Conservation (phyloP, 2,888 invertebrate genomes). For the Cryptosula pallasiana region DNA sequence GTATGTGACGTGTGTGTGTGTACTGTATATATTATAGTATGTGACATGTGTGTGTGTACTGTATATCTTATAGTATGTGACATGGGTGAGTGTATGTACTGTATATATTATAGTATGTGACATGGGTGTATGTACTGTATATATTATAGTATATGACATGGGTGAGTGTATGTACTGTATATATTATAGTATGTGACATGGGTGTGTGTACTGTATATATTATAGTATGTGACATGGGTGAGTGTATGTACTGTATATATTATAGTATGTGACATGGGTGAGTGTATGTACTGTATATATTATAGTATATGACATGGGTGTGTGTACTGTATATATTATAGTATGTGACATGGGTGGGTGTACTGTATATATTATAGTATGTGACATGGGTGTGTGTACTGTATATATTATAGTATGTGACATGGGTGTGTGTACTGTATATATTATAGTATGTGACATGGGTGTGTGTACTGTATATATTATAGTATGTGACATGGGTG, state of each 20-base stretch:
- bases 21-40: conserved; percentile 31
- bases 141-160: conserved; percentile 61
- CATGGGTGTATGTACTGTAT: conserved; percentile 61
- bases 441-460: conserved; percentile 61
- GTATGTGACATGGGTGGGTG: conserved; percentile 63
- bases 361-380: conserved; percentile 31
- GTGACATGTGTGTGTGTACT: conserved; percentile 64
- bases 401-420: conserved; percentile 51
- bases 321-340: conserved; percentile 27
- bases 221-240: conserved; percentile 63
- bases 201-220: conserved; percentile 43
- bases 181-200: conserved; percentile 67
- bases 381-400: conserved; percentile 64
- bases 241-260: conserved; percentile 27
- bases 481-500: conserved; percentile 63
- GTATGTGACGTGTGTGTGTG: conserved; percentile 63
- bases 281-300: conserved; percentile 27
- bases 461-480: conserved; percentile 43
- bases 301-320: conserved; percentile 67
- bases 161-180: conserved; percentile 40
- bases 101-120: conserved; percentile 55
- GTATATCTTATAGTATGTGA: conserved; percentile 51
- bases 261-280: conserved; percentile 67
- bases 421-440: conserved; percentile 61
- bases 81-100: conserved; percentile 59